Evolutionary conservation across 2,113 vertebrate genomes (phyloP).

Genomic region (Gobio gobio): DNA sequence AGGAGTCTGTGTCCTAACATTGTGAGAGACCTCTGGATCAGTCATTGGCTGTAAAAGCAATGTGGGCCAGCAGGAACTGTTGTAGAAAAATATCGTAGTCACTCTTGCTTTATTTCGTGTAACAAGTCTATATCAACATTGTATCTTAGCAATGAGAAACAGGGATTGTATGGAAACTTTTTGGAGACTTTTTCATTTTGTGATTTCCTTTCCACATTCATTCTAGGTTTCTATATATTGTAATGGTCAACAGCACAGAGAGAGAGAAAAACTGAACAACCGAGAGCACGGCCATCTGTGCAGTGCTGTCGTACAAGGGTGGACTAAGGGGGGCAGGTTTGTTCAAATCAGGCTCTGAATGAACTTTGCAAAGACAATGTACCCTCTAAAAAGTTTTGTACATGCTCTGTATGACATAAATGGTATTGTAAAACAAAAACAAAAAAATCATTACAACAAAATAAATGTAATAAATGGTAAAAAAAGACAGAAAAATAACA

Average conservation of each 20-base stretch:
- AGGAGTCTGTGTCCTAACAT: slow-evolving; percentile 42
- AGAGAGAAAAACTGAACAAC: not conserved
- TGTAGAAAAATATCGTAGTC: slow-evolving; percentile 10
- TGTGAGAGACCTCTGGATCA: slow-evolving; percentile 40
- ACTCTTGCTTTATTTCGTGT: slow-evolving; percentile 10
- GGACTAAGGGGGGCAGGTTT: slow-evolving; percentile 21
- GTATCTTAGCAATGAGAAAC: not conserved
- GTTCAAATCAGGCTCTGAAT: slow-evolving; percentile 7
- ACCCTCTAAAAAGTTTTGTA: slow-evolving; percentile 5
- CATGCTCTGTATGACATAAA: not conserved
- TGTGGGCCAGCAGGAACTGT: not conserved
- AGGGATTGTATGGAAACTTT: not conserved
- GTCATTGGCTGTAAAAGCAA: slow-evolving; percentile 33
- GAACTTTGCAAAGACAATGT: slow-evolving; percentile 11
- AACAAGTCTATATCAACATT: not conserved
- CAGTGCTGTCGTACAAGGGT: not conserved
- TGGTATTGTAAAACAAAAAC: not conserved
- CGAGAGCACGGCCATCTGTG: not conserved
- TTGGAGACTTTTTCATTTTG: not conserved
- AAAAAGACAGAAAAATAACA: not conserved
- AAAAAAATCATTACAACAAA: not conserved
- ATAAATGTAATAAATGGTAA: not conserved
- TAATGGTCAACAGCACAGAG: not conserved
- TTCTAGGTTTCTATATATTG: not conserved
- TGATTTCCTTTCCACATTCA: not conserved